These are phyloP conservation scores for Neofelis nebulosa DNA, from an alignment of 2,113 vertebrate species.

Conservation along the genomic window DNA sequence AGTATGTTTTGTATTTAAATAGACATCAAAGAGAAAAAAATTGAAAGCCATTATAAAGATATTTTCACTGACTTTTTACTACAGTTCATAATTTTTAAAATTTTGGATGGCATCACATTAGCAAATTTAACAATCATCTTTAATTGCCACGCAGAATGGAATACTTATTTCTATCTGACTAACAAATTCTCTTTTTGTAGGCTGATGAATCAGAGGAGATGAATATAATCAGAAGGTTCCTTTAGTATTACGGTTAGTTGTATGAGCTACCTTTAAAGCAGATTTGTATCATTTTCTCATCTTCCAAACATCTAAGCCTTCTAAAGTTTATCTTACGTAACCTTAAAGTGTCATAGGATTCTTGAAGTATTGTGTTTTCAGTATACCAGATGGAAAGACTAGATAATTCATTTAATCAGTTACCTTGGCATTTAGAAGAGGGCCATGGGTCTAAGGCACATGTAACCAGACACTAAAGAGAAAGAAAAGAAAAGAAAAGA, in stretches of 20 bases:
- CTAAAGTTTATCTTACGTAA: neutral
- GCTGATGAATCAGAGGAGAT: neutral
- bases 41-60: neutral
- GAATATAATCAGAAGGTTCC: neutral
- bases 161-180: neutral
- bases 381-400: neutral
- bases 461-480: neutral
- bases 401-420: neutral
- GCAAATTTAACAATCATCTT: neutral
- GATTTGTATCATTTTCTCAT: neutral
- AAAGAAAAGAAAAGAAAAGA: neutral
- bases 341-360: neutral
- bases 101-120: neutral
- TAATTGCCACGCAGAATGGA: neutral
- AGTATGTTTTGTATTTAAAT: neutral
- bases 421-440: neutral
- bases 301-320: neutral
- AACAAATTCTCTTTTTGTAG: neutral
- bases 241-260: neutral
- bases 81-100: neutral
- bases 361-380: neutral
- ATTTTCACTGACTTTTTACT: neutral
- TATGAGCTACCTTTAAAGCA: neutral
- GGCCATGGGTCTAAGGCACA: neutral
- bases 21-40: neutral